Conservation (phyloP, 2,113 vertebrate genomes). For the Centrocercus urophasianus region DNA sequence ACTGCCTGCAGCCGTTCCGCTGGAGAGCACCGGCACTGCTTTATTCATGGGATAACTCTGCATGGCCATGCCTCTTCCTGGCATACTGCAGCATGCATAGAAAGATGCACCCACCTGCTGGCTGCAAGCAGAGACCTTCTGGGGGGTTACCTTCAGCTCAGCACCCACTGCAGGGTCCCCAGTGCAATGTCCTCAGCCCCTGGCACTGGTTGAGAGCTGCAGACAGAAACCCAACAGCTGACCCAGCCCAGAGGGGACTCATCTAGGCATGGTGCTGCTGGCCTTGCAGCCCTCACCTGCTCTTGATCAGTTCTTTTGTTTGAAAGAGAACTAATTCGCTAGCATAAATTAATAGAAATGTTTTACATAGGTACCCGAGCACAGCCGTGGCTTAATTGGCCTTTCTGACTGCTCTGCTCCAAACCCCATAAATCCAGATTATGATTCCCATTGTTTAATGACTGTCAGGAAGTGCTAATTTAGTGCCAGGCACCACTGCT, state of each 20-base stretch:
- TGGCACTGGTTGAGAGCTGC: rapidly evolving
- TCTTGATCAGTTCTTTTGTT: not conserved
- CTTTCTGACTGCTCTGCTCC: not conserved
- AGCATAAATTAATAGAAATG: not conserved
- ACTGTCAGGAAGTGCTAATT: constrained; percentile 60
- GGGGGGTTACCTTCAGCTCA: not conserved
- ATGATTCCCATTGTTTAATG: constrained; percentile 4
- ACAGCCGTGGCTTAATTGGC: not conserved
- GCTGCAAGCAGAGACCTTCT: not conserved
- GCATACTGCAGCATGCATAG: rapidly evolving
- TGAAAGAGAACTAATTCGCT: not conserved
- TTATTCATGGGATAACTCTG: not conserved
- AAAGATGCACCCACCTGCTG: rapidly evolving
- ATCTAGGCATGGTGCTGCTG: not conserved
- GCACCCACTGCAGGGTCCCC: too few species aligned
- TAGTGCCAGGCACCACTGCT: constrained; percentile 15
- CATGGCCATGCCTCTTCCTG: rapidly evolving
- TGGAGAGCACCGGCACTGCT: not conserved
- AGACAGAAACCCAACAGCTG: rapidly evolving
- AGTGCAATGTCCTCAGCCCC: not conserved
- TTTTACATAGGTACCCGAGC: not conserved
- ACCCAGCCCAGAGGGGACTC: not conserved
- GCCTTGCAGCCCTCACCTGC: rapidly evolving
- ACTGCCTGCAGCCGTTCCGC: not conserved
- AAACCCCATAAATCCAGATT: constrained; percentile 22